Evolutionary conservation across 2,113 vertebrate genomes (phyloP), one percentile per base, ranked within the genome.

Genomic region (Cryptomyrus ogoouensis): DNA sequence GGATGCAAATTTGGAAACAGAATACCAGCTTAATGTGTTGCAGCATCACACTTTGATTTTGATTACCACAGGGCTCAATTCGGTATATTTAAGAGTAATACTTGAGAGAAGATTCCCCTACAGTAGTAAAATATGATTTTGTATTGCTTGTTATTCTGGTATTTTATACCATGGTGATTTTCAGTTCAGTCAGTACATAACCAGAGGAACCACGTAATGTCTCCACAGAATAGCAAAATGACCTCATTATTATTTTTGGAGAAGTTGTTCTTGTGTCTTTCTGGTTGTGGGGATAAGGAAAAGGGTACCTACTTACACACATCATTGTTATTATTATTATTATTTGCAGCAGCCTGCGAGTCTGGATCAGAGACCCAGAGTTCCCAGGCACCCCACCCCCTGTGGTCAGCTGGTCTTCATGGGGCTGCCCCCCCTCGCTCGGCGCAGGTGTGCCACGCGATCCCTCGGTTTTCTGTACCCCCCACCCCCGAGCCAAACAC

Each of bases 381-480:
- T 39, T 84, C 10, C 62, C 62, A 31, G 83, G 24, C 13, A 31
- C 12, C 10, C 85, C 31, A 17, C 2, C 13, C 85, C 49, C 85
- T 31, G 31, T 10, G 85, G 85, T 87, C 50, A 35, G 85, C 85
- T 9, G 47, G 21, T n/a, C 85, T 53, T 87, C 50, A 87, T 10
- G 1, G 15, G 83, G 21, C 83, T 44, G 39, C 7, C 35, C 70
- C 3, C 42, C 21, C 83, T 8, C 1, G 17, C 44, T 21, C 2
- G 8, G 93, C 94, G 89, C 94, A 95, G 95, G 95, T 95, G 95
- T 91, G 92, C 58, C 58, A 90, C 93, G 92, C 89, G 83, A 90
- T 83, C 91, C 62, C 84, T 92, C 77, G 93, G 92, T 56, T 56
- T 24, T 21, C 53, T 56, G 53, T 56, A 19, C 93, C 93, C 94